Conservation (phyloP, 64 coral and sea anemone species). For the Platygyra sinensis region DNA sequence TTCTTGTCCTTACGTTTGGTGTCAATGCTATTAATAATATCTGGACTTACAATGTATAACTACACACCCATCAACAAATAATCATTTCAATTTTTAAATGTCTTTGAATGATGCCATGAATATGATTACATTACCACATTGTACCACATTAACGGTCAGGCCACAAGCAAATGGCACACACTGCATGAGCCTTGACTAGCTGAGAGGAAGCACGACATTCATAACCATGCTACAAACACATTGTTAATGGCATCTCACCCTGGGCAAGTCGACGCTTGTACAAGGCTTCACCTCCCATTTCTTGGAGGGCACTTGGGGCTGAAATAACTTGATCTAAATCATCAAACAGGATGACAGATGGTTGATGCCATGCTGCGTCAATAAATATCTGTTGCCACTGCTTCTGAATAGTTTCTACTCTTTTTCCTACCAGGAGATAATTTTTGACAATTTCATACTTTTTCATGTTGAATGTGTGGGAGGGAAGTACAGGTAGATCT, state of each 20-base stretch:
- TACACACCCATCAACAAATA: too few species aligned
- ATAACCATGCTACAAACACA: background rate
- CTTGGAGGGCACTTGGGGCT: slow-evolving; percentile 80
- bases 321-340: slow-evolving; percentile 98
- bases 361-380: slow-evolving; percentile 94
- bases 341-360: slow-evolving; percentile 94
- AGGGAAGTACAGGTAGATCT: too few species aligned
- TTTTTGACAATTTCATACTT: background rate
- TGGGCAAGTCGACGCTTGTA: slow-evolving; percentile 83
- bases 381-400: slow-evolving; percentile 80
- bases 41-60: too few species aligned
- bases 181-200: too few species aligned
- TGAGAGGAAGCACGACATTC: too few species aligned
- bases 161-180: too few species aligned
- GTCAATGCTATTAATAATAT: too few species aligned
- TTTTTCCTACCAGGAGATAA: slow-evolving; percentile 69
- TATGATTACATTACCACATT: too few species aligned
- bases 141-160: too few species aligned
- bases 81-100: too few species aligned
- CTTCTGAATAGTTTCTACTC: slow-evolving; percentile 89
- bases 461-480: background rate
- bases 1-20: too few species aligned
- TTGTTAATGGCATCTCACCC: slow-evolving; percentile 42
- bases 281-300: slow-evolving; percentile 87
- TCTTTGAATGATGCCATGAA: too few species aligned